Evolutionary conservation across 1,140 invertebrate genomes (phyloP), one percentile per base, ranked within the genome.

Genomic region (Pararge aegeria): DNA sequence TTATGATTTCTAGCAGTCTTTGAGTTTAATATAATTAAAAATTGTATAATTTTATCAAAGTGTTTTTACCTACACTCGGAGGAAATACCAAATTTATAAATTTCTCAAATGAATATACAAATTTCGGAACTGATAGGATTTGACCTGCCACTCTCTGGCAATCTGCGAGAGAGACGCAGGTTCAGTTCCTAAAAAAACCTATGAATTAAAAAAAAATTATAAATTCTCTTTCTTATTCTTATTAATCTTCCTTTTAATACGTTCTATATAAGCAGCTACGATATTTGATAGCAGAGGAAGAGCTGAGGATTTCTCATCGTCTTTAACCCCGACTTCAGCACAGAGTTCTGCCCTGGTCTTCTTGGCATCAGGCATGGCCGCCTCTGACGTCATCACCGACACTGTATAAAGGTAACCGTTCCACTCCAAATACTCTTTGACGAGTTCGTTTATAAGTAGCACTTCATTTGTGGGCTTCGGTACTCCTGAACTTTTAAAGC

Each of bases 361-460:
- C 57, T 75, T 83, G 0, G 60, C 55, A 2, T 55, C 57, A 0
- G 81, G 65, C 70, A 87, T 68, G 1, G 72, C 75, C 2, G 86
- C 80, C 54, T 91, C 91, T 38, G 87, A 88, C 0, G 68, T 64
- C 74, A 92, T 77, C 7, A 92, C 84, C 34, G 91, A 89, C 6
- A 90, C 89, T 0, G 89, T 90, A 44, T 92, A 92, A 4, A 91
- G 64, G 57, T 92, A 92, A 0, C 91, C 91, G 57, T 92, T 91
- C 91, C 91, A 92, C 38, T 86, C 79, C 2, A 92, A 65, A 56
- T 92, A 92, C 57, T 92, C 91, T 37, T 89, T 78, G 2, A 92
- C 80, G 0, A 92, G 64, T 48, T 91, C 91, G 52, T 92, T 92
- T 24, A 91, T 85, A 4, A 92, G 62, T 24, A 87, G 71, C 1